Base-by-base conservation (phyloP, 2,888 invertebrate species). In the Crepidodera aurea region DNA sequence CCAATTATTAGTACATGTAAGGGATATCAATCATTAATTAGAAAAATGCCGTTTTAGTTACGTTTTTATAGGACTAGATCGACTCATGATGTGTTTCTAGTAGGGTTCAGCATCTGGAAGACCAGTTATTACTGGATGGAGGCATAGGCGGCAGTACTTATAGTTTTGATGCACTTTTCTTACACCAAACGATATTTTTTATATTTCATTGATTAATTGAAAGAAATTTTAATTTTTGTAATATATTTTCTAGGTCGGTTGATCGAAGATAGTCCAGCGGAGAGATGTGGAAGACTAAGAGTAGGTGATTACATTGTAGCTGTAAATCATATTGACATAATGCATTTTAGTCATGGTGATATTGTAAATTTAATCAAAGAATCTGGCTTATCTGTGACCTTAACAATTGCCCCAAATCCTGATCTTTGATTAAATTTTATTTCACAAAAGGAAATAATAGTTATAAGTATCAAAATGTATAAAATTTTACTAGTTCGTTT, bases 281-380 rank as follows among this genome's bases (percentile, higher is more conserved):
- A 97, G 72, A 87, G 95, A 66, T 96, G 96, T 81, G 94, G 93
- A 0, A 88, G 90, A 57, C 84, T 98, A 0, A 92, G 91, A 78
- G 93, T 98, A 4, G 97, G 98, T 0, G 98, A 98, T 84, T 91
- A 94, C 55, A 98, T 98, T 68, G 86, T 98, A 51, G 96, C 96
- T 48, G 98, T 98, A 32, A 98, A 98, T 85, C 91, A 92, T 65
- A 89, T 92, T 55, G 91, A 95, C 75, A 96, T 98, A 69, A 89
- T 93, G 64, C 91, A 92, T 77, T 87, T 98, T 80, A 92, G 93
- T 70, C 98, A 98, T 78, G 96, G 96, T 27, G 96, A 98, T 77
- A 96, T 98, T 62, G 98, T 98, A 1, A 95, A 96, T 78, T 88
- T 98, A 65, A 98, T 98, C 77, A 98, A 98, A 82, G 96, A 94